Base-by-base conservation (phyloP, 1,140 invertebrate genomes). In the Formica selysi region DNA sequence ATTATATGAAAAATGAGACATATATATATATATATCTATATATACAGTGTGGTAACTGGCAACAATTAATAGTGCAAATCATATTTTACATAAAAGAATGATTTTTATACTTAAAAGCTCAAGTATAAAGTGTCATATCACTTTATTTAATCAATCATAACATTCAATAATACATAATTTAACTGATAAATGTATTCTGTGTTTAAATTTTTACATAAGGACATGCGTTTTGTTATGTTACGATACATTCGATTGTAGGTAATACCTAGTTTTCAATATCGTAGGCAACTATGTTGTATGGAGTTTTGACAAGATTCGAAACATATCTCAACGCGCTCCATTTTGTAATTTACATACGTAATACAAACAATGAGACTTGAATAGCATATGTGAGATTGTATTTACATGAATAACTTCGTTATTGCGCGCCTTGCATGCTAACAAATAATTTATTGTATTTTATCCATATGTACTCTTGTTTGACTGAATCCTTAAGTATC, bases 121-220 rank as follows among this genome's bases (percentile, higher is more conserved):
- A 81, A 73, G 1, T 92, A 94, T 92, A 95, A 95, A 95, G 93
- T 94, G 94, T 94, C 91, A 90, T 91, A 89, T 95, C 93, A 95
- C 94, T 95, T 95, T 95, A 94, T 95, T 95, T 91, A 93, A 93
- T 95, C 93, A 95, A 94, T 95, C 92, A 90, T 95, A 95, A 95
- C 94, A 95, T 95, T 94, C 91, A 95, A 95, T 95, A 95, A 93
- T 95, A 95, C 95, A 95, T 94, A 94, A 94, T 95, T 95, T 92
- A 95, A 95, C 92, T 88, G 90, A 95, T 95, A 93, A 94, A 93
- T 93, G 92, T 93, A 94, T 94, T 92, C 87, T 91, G 86, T 93
- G 86, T 92, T 88, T 89, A 87, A 91, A 91, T 94, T 95, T 95
- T 94, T 94, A 95, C 94, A 95, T 93, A 91, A 94, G 92, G 92